phyloP scores from a whole-genome alignment of 2,888 invertebrate species.

The Linnaemya tessellans region DNA sequence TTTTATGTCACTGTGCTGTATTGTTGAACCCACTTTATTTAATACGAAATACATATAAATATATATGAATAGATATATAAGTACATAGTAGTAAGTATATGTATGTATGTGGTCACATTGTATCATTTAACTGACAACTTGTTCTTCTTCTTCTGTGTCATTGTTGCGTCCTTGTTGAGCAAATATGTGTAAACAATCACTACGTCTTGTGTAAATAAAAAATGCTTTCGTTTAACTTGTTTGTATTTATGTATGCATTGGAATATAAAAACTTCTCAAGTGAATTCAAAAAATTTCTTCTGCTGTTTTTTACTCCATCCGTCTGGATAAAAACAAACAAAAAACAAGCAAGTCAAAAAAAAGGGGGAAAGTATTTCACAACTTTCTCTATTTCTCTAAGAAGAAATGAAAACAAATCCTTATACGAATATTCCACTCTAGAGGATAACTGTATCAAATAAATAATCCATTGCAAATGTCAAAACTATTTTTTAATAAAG shows the following conservation, averaged over 20 bases:
- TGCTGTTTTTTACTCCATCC: conserved; percentile 13
- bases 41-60: background rate
- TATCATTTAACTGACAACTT: conserved; percentile 39
- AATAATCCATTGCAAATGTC: conserved; percentile 67
- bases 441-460: conserved; percentile 62
- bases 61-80: background rate
- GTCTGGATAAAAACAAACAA: background rate
- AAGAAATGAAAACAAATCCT: conserved; percentile 22
- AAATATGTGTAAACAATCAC: conserved; percentile 20
- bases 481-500: conserved; percentile 71
- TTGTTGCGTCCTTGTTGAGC: conserved; percentile 51
- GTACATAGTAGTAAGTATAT: background rate
- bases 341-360: background rate
- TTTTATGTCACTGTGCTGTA: background rate
- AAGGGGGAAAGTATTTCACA: conserved; percentile 50
- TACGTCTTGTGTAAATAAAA: conserved; percentile 20
- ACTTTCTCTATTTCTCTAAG: conserved; percentile 32
- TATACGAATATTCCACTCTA: conserved; percentile 29
- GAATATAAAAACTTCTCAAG: conserved; percentile 45
- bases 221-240: conserved; percentile 3
- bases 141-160: conserved; percentile 52
- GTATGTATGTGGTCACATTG: background rate
- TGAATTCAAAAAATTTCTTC: conserved; percentile 53
- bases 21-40: background rate
- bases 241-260: background rate